phyloP scores from a whole-genome alignment of 2,797 vertebrate species.

The Mormyrus proboscirostris region DNA sequence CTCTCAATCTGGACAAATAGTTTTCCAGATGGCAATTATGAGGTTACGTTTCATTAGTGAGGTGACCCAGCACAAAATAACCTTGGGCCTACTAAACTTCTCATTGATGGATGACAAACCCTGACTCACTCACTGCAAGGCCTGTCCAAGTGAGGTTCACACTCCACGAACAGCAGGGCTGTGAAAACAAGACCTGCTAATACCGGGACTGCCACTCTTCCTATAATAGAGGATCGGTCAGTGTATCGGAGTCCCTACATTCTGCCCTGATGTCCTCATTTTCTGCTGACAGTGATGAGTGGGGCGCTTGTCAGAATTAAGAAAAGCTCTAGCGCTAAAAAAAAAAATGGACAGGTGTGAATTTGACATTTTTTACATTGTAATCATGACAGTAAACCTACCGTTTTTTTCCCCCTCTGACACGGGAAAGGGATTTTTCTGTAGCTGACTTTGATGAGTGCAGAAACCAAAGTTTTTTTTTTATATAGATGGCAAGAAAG shows the following conservation, averaged over 20 bases:
- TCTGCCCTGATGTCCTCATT: not conserved
- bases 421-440: not conserved
- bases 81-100: not conserved
- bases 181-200: not conserved
- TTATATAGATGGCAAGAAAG: not conserved
- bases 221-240: not conserved
- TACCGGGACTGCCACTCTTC: not conserved
- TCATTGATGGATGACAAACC: not conserved
- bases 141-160: not conserved
- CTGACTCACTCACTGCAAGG: not conserved
- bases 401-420: not conserved
- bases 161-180: not conserved
- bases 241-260: not conserved
- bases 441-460: not conserved
- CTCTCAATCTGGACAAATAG: not conserved
- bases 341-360: not conserved
- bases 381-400: not conserved
- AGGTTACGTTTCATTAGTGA: slow-evolving; percentile 14
- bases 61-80: slow-evolving; percentile 15
- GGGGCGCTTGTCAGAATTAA: not conserved
- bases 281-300: not conserved
- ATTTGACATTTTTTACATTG: slow-evolving; percentile 9
- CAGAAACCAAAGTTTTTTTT: slow-evolving; percentile 3
- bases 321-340: not conserved
- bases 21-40: slow-evolving; percentile 5